Percentiles rank a stretch among this genome's conserved stretches.
Evolutionary conservation across 92 coral and sea anemone genomes (phyloP).

Genomic region (Nematostella vectensis): DNA sequence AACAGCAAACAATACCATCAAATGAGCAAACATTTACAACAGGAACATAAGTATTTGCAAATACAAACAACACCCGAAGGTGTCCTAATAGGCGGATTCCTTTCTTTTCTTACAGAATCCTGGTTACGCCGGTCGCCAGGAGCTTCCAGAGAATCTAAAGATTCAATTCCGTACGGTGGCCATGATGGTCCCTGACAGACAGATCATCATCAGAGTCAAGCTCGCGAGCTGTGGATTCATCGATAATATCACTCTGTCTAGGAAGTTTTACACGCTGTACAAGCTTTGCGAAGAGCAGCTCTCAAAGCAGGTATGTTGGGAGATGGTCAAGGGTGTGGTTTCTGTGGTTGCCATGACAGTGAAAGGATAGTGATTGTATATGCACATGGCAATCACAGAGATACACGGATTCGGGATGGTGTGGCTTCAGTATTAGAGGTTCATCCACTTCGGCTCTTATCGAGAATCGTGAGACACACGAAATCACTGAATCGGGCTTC

Average conservation of each 20-base stretch:
- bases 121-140: constrained; percentile 71
- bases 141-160: constrained; percentile 75
- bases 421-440: too few relatives aligned
- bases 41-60: too few relatives aligned
- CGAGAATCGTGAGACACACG: too few relatives aligned
- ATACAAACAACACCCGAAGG: too few relatives aligned
- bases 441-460: too few relatives aligned
- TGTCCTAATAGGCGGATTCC: too few relatives aligned
- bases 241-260: constrained; percentile 71
- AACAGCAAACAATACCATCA: too few relatives aligned
- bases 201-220: constrained; percentile 80
- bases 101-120: constrained; percentile 15
- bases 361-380: too few relatives aligned
- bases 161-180: constrained; percentile 89
- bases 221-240: constrained; percentile 84
- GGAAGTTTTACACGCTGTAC: constrained; percentile 80
- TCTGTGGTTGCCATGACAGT: not conserved
- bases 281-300: constrained; percentile 84
- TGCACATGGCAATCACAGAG: not conserved
- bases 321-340: not conserved
- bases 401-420: not conserved
- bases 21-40: too few relatives aligned
- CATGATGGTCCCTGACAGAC: constrained; percentile 91
- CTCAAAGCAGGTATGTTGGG: constrained; percentile 58
- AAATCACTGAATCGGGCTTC: too few relatives aligned